These are phyloP conservation scores for Desmodus rotundus DNA, from an alignment of 2,113 vertebrate genomes.

Conservation along the genomic window DNA sequence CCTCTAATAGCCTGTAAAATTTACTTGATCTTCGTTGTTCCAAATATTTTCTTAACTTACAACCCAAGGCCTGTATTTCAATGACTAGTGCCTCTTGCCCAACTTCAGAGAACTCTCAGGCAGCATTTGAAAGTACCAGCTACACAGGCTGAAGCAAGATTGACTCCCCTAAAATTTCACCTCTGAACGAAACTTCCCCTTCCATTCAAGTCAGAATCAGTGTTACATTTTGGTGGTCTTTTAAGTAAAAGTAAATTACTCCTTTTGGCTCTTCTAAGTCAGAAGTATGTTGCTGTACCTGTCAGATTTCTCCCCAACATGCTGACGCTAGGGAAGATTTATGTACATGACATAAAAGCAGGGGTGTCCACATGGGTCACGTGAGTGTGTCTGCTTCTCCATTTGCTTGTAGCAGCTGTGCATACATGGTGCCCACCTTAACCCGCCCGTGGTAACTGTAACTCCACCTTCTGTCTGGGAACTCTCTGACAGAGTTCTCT, in stretches of 20 bases:
- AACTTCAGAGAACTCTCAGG: background rate
- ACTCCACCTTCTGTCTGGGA: background rate
- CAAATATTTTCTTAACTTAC: constrained; percentile 35
- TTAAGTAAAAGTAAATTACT: background rate
- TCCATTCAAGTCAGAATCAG: background rate
- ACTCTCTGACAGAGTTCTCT: background rate
- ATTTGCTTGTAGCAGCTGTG: background rate
- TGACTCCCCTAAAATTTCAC: background rate
- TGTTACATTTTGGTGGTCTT: background rate
- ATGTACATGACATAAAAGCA: background rate
- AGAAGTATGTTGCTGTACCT: background rate
- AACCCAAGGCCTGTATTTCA: background rate
- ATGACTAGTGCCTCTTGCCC: background rate
- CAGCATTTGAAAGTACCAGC: background rate
- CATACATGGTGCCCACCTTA: background rate
- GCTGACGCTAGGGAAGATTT: background rate
- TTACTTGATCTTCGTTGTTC: constrained; percentile 10
- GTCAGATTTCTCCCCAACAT: background rate
- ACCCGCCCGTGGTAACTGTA: background rate
- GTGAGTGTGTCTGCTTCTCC: background rate
- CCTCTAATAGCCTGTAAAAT: constrained; percentile 2
- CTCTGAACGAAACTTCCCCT: background rate
- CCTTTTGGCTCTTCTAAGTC: background rate
- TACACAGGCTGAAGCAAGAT: background rate
- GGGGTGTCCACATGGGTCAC: background rate